Evolutionary conservation across 2,797 vertebrate species (phyloP).

Genomic region (Cuculus canorus): DNA sequence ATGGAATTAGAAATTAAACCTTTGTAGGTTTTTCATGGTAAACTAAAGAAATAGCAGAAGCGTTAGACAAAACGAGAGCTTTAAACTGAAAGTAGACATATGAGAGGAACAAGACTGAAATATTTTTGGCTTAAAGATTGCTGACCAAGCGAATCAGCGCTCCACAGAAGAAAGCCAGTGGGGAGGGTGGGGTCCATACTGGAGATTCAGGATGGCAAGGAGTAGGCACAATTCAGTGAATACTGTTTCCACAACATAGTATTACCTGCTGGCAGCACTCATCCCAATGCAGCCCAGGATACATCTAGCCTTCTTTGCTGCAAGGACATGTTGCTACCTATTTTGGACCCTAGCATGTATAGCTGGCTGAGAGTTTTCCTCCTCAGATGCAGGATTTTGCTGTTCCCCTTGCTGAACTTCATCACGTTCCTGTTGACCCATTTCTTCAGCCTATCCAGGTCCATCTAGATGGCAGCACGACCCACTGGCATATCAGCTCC

Average conservation of each 20-base stretch:
- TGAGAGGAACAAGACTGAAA: too few relatives aligned
- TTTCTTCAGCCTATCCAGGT: too few relatives aligned
- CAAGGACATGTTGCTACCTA: background rate
- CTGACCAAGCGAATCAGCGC: too few relatives aligned
- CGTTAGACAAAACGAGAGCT: background rate
- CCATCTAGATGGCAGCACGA: background rate
- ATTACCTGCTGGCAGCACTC: background rate
- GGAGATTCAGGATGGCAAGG: too few relatives aligned
- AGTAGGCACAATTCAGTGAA: too few relatives aligned
- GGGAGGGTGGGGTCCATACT: too few relatives aligned
- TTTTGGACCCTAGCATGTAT: rapidly evolving
- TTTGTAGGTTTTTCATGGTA: background rate
- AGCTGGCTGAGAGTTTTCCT: background rate
- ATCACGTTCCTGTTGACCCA: background rate
- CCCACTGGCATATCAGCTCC: background rate
- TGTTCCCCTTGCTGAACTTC: background rate
- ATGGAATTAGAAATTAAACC: background rate
- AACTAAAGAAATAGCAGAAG: background rate
- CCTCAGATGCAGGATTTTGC: background rate
- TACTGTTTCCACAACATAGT: too few relatives aligned
- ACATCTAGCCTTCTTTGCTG: background rate
- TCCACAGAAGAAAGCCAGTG: too few relatives aligned
- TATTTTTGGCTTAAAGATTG: too few relatives aligned
- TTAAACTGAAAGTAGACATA: background rate
- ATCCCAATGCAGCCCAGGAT: background rate